Conservation (phyloP, 2,888 invertebrate genomes). For the Sericinus montela region DNA sequence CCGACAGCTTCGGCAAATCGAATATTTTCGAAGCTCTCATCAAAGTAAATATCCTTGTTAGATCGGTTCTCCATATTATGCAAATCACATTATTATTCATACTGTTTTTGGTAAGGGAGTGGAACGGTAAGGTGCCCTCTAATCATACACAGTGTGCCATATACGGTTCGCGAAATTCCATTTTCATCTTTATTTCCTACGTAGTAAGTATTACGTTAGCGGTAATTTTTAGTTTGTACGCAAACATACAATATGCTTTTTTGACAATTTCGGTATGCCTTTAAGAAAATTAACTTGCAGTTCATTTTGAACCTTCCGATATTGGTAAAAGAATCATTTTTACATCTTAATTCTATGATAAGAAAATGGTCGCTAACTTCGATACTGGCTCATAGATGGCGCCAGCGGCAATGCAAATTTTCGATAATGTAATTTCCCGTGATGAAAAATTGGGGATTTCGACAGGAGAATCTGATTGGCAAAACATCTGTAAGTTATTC, state of each 20-base stretch:
- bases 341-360: not conserved
- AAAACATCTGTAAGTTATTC: constrained; percentile 75
- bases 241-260: constrained; percentile 7
- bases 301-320: constrained; percentile 30
- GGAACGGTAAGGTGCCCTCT: constrained; percentile 53
- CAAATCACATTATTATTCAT: constrained; percentile 77
- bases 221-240: not conserved
- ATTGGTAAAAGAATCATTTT: constrained; percentile 11
- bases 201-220: constrained; percentile 14
- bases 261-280: constrained; percentile 4
- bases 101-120: constrained; percentile 74
- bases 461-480: constrained; percentile 58
- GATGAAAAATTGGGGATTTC: constrained; percentile 71
- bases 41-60: constrained; percentile 67
- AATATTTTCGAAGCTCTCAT: constrained; percentile 51
- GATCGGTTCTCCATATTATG: constrained; percentile 68
- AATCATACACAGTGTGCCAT: constrained; percentile 47
- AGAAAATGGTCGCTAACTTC: constrained; percentile 38
- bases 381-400: constrained; percentile 64
- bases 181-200: constrained; percentile 28
- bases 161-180: constrained; percentile 21
- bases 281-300: constrained; percentile 12
- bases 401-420: constrained; percentile 72
- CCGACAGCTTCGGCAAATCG: constrained; percentile 35
- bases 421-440: constrained; percentile 68